Conservation (phyloP, 2,797 vertebrate species). For the Decapterus maruadsi region DNA sequence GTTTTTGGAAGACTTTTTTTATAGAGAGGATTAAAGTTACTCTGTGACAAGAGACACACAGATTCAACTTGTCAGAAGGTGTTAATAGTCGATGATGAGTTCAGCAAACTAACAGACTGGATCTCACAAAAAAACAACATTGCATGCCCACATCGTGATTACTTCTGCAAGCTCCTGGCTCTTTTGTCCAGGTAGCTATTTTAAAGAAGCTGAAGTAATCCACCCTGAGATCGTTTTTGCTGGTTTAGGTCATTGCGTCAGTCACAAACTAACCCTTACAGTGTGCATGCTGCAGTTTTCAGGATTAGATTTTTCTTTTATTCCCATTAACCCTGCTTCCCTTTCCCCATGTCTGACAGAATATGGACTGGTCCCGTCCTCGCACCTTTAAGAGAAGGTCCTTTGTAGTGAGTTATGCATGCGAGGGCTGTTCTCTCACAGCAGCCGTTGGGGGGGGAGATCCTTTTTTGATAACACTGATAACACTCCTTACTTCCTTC, state of each 20-base stretch:
- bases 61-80: background rate
- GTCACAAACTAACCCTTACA: constrained; percentile 36
- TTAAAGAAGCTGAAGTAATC: background rate
- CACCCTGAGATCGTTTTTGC: no score
- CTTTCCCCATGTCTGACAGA: constrained; percentile 78
- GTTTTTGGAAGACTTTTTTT: background rate
- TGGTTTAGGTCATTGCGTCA: background rate
- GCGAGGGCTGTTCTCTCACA: constrained; percentile 59
- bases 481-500: constrained; percentile 37
- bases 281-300: background rate
- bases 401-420: constrained; percentile 85
- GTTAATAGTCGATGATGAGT: background rate
- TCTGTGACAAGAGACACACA: constrained; percentile 4
- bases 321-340: constrained; percentile 59
- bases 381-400: constrained; percentile 83
- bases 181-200: background rate
- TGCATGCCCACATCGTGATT: background rate
- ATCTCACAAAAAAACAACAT: background rate
- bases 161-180: constrained; percentile 6
- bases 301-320: constrained; percentile 10
- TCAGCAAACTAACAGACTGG: background rate
- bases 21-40: background rate
- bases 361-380: constrained; percentile 71
- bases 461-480: constrained; percentile 24
- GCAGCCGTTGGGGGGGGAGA: constrained; percentile 30